A percentile compares a stretch with the other conserved stretches of the same genome.
Conservation (phyloP, 2,797 vertebrate species). For the Monodelphis domestica region DNA sequence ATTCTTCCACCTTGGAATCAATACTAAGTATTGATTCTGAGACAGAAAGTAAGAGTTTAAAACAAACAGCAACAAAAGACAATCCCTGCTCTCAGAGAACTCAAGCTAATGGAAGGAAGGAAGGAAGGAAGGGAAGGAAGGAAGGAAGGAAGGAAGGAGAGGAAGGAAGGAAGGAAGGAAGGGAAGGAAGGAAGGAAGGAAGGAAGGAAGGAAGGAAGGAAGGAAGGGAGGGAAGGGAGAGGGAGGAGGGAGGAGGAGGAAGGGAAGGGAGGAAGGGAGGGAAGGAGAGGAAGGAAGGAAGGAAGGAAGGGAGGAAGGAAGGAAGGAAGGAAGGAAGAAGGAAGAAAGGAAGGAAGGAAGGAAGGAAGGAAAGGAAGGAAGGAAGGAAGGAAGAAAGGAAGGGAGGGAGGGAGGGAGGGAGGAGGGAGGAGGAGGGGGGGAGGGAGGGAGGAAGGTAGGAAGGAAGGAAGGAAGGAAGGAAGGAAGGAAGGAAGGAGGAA, state of each 20-base stretch:
- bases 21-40: too few relatives aligned
- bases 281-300: neutral
- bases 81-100: too few relatives aligned
- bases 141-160: too few relatives aligned
- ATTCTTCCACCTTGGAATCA: too few relatives aligned
- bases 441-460: constrained; percentile 6
- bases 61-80: too few relatives aligned
- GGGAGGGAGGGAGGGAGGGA: constrained; percentile 23
- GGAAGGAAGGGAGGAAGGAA: neutral
- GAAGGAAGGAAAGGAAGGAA: neutral
- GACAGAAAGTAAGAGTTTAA: too few relatives aligned
- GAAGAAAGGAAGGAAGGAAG: neutral
- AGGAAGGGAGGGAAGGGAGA: neutral
- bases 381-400: constrained; percentile 50
- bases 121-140: neutral
- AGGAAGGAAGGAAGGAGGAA: too few relatives aligned
- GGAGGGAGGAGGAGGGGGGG: constrained; percentile 55
- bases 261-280: neutral
- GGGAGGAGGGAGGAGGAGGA: neutral
- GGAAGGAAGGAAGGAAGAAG: neutral
- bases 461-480: too few relatives aligned
- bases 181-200: neutral
- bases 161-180: neutral
- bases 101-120: too few relatives aligned
- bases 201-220: neutral